Percentiles rank a stretch among this genome's conserved stretches.
Evolutionary conservation across 2,113 vertebrate genomes (phyloP).

Genomic region (Galbula dea): DNA sequence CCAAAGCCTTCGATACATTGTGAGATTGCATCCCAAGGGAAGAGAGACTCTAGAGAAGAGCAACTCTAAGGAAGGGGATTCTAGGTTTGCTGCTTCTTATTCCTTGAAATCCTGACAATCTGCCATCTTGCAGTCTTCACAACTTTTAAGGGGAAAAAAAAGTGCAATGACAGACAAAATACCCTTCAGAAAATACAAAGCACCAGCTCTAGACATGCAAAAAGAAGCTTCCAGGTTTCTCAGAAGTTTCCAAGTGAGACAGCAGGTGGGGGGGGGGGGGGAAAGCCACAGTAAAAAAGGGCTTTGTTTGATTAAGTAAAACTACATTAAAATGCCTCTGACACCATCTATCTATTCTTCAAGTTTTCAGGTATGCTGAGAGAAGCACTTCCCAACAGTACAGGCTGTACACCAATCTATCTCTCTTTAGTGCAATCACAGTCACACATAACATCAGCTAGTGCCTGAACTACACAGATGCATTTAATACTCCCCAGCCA

Average conservation of each 20-base stretch:
- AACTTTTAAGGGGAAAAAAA: background rate
- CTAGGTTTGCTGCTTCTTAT: background rate
- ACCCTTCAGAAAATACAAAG: background rate
- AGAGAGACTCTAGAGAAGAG: background rate
- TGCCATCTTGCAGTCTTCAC: background rate
- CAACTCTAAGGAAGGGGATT: background rate
- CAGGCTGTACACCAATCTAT: slow-evolving; percentile 40
- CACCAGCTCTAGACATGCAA: background rate
- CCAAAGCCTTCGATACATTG: background rate
- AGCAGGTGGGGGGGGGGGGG: background rate
- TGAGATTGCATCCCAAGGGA: background rate
- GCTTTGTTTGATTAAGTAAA: slow-evolving; percentile 23
- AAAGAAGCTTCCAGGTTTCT: background rate
- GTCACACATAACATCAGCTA: slow-evolving; percentile 36
- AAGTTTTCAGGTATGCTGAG: background rate
- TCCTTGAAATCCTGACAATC: background rate
- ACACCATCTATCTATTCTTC: background rate
- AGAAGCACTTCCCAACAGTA: slow-evolving; percentile 19
- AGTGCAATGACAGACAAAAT: background rate
- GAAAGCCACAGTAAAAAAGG: background rate
- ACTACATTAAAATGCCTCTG: slow-evolving; percentile 31
- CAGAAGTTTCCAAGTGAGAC: background rate
- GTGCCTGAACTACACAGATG: background rate
- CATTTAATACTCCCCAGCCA: slow-evolving; percentile 65
- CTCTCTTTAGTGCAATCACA: slow-evolving; percentile 61